These are phyloP conservation scores for Meleagris gallopavo DNA, from an alignment of 2,113 vertebrate species.

Conservation along the genomic window DNA sequence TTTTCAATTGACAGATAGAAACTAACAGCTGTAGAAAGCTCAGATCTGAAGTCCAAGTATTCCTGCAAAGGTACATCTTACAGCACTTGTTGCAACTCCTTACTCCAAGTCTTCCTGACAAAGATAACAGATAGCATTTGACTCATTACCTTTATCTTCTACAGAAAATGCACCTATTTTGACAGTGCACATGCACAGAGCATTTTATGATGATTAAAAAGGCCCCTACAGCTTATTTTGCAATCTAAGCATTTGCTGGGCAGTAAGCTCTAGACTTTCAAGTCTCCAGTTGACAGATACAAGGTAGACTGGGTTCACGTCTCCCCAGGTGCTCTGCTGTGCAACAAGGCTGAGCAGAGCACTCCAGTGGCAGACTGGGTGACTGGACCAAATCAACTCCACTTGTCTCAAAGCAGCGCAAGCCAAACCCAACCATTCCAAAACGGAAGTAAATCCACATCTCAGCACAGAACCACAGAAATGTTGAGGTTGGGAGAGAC, in stretches of 20 bases:
- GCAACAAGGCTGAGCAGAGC: neutral
- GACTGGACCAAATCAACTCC: neutral
- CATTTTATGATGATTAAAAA: neutral
- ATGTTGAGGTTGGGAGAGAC: no score
- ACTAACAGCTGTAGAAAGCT: neutral
- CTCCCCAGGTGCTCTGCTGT: neutral
- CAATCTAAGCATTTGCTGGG: neutral
- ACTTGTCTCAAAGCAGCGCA: rapidly evolving
- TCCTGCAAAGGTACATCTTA: neutral
- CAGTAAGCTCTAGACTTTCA: neutral
- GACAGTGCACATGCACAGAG: neutral
- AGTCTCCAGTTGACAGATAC: neutral
- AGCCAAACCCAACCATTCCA: neutral
- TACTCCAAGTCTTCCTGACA: neutral
- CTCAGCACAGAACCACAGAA: neutral
- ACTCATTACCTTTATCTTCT: neutral
- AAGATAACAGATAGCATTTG: neutral
- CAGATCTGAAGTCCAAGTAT: neutral
- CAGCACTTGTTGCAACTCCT: neutral
- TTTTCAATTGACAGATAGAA: slow-evolving; percentile 7
- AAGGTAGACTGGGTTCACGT: neutral
- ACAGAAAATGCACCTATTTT: neutral
- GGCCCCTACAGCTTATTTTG: neutral
- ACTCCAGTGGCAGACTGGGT: neutral
- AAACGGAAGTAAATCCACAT: neutral